phyloP scores from a whole-genome alignment of 2,797 vertebrate genomes.

The Hippocampus kuda region DNA sequence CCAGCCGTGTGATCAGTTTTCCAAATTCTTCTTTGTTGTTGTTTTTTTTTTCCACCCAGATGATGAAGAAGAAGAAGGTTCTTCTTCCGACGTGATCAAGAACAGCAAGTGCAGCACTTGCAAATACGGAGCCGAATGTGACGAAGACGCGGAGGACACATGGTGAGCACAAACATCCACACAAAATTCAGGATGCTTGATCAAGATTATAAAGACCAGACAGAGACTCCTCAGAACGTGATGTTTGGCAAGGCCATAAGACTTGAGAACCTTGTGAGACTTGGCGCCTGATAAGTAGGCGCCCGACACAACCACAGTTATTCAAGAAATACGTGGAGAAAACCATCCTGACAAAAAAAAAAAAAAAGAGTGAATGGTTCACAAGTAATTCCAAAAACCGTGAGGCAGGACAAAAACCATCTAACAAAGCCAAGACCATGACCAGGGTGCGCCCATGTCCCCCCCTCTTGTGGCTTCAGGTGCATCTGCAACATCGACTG shows the following conservation, averaged over 20 bases:
- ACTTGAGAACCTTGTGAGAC: too few relatives aligned
- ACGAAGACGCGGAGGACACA: constrained; percentile 89
- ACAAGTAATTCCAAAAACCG: too few relatives aligned
- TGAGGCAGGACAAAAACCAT: too few relatives aligned
- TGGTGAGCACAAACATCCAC: constrained; percentile 68
- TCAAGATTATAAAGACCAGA: too few relatives aligned
- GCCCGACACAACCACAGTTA: too few relatives aligned
- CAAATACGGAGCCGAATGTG: constrained; percentile 91
- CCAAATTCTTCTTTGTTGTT: not conserved
- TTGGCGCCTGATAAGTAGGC: too few relatives aligned
- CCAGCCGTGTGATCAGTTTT: not conserved
- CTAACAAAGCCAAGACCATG: too few relatives aligned
- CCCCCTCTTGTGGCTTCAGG: constrained; percentile 52
- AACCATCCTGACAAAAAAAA: too few relatives aligned
- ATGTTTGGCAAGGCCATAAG: too few relatives aligned
- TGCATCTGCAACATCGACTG: constrained; percentile 97
- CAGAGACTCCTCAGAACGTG: too few relatives aligned
- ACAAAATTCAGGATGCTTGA: not conserved
- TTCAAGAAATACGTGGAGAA: too few relatives aligned
- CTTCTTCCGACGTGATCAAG: constrained; percentile 77
- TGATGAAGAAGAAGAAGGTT: constrained; percentile 87
- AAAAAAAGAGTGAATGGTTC: too few relatives aligned
- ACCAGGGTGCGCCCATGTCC: not conserved
- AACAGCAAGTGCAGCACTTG: constrained; percentile 90
- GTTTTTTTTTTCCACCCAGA: constrained; percentile 5